Evolutionary conservation across 2,888 invertebrate genomes (phyloP).

Genomic region (Erannis defoliaria): DNA sequence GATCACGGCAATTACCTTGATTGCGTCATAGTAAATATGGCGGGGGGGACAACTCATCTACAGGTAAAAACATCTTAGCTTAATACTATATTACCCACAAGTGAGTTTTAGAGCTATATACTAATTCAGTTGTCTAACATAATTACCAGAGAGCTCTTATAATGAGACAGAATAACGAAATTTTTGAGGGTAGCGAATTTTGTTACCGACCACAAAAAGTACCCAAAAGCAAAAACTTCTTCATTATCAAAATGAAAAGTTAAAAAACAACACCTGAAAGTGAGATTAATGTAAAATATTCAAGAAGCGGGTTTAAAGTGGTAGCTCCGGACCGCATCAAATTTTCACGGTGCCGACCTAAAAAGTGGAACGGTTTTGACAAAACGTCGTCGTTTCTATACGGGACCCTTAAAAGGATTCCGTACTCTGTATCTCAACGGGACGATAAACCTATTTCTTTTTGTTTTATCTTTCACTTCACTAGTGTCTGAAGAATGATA

Average conservation of each 20-base stretch:
- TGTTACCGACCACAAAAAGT: constrained; percentile 25
- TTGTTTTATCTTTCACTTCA: constrained; percentile 67
- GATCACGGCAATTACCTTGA: too few species aligned
- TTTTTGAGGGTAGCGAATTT: not conserved
- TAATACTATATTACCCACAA: too few species aligned
- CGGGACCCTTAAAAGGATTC: constrained; percentile 65
- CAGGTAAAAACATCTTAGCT: too few species aligned
- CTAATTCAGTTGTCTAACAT: too few species aligned
- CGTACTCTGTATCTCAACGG: constrained; percentile 65
- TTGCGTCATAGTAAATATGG: too few species aligned
- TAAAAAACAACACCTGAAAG: constrained; percentile 53
- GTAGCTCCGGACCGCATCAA: constrained; percentile 61
- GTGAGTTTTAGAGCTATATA: too few species aligned
- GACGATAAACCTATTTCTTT: constrained; percentile 70
- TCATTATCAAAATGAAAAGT: constrained; percentile 45
- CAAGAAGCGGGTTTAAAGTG: constrained; percentile 57
- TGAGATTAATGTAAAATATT: constrained; percentile 56
- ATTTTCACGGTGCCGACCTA: constrained; percentile 58
- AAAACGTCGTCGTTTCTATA: constrained; percentile 61
- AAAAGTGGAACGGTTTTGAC: constrained; percentile 62
- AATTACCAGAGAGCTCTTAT: too few species aligned
- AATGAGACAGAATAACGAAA: not conserved
- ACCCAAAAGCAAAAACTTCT: constrained; percentile 33
- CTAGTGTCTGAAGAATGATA: constrained; percentile 49
- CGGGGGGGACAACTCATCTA: too few species aligned